Conservation (phyloP, 2,888 invertebrate genomes). For the Acrobasis repandana region DNA sequence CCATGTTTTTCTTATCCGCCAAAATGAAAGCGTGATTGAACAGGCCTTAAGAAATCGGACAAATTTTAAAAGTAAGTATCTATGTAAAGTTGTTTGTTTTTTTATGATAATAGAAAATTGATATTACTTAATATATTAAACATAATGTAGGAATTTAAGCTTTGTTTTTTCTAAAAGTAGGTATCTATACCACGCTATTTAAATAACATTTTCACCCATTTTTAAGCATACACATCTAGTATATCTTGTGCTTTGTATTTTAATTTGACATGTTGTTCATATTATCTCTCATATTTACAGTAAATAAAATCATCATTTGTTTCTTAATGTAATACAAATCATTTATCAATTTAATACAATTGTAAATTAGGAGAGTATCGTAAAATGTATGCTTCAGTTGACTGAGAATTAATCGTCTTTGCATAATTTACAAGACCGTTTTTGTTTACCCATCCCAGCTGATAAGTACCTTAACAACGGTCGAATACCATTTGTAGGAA, state of each 20-base stretch:
- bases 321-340: not conserved
- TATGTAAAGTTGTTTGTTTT: too few species aligned
- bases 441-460: not conserved
- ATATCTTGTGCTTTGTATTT: too few species aligned
- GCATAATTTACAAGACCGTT: not conserved
- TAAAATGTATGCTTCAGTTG: not conserved
- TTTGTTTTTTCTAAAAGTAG: too few species aligned
- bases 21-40: not conserved
- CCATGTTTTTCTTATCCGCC: not conserved
- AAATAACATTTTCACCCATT: too few species aligned
- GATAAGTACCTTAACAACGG: conserved; percentile 8
- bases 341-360: not conserved
- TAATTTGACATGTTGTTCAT: too few species aligned
- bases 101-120: too few species aligned
- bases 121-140: too few species aligned
- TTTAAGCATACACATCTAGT: too few species aligned
- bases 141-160: too few species aligned
- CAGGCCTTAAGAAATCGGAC: not conserved
- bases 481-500: conserved; percentile 6
- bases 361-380: not conserved
- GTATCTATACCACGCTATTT: too few species aligned
- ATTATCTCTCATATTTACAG: too few species aligned
- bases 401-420: conserved; percentile 6
- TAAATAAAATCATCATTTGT: not conserved
- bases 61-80: too few species aligned